phyloP scores from a whole-genome alignment of 2,113 vertebrate species.

The Glaucomys volans region DNA sequence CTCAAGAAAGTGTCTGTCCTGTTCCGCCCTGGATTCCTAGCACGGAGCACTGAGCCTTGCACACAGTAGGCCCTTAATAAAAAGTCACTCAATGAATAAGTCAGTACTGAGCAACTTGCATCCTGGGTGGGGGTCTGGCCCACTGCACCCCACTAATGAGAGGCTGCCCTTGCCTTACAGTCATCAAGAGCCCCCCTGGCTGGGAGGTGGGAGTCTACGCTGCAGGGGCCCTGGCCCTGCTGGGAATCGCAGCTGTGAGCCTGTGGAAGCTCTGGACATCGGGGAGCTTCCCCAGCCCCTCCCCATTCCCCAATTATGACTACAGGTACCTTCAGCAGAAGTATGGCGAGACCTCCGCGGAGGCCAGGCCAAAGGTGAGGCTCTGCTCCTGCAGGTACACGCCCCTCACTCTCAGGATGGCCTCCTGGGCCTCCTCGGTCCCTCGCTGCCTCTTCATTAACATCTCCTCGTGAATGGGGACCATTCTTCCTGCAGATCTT shows the following conservation, averaged over 20 bases:
- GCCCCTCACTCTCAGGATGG: accelerated
- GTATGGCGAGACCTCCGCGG: conserved; percentile 91
- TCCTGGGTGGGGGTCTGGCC: no score
- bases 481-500: background rate
- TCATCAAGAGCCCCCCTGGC: conserved; percentile 91
- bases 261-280: conserved; percentile 98
- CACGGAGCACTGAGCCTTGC: background rate
- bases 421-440: background rate
- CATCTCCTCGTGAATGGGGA: background rate
- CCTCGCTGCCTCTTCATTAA: background rate
- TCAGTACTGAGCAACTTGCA: background rate
- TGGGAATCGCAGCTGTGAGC: conserved; percentile 92
- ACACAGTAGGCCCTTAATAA: background rate
- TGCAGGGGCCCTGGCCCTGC: conserved; percentile 92
- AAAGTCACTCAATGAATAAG: background rate
- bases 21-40: background rate
- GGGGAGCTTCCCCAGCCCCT: conserved; percentile 94
- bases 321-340: conserved; percentile 97
- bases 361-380: conserved; percentile 92
- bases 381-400: accelerated
- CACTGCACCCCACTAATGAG: background rate
- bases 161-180: conserved; percentile 83
- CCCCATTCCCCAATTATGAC: conserved; percentile 98
- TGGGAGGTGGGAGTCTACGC: conserved; percentile 97
- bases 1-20: background rate